Evolutionary conservation across 2,888 invertebrate species (phyloP), one percentile per base, ranked within the genome.

Genomic region (Phragmatobia fuliginosa): DNA sequence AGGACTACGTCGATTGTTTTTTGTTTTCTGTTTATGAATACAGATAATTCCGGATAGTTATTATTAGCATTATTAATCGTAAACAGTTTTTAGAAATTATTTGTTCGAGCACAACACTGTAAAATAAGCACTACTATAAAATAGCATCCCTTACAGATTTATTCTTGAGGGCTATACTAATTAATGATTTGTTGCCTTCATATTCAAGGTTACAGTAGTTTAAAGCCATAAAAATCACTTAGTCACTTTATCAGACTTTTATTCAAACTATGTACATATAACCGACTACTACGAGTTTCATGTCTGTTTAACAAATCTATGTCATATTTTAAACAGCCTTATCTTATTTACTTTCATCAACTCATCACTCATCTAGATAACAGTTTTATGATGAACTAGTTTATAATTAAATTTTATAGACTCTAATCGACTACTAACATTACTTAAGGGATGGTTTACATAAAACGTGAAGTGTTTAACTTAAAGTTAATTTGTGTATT

Each of bases 331-430:
- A 80, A 70, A 79, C 79, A 73, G 72, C 75, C 73, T 84, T 86
- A 88, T 87, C 88, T 82, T 76, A 74, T 78, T 75, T 71, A 67
- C 76, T 78, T 73, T 79, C 49, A 49, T 61, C 21, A 31, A n/a
- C 58, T 38, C 85, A 87, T 87, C 87, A 84, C 82, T 91, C 90
- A 90, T 86, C 85, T 81, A 87, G 91, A 93, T 92, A 93, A 91
- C 78, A 77, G 67, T 76, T 70, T 67, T 66, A 67, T 60, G 36
- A 36, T 73, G 58, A 59, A 66, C 70, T 68, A 76, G 80, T 79
- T 67, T 78, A 79, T 80, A 79, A 71, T 56, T 28, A 56, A 28
- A 56, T 56, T 52, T 25, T 52, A 56, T 56, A 28, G 14, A 28
- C 25, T 28, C 1, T 56, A 16, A 14, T 56, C 28, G 28, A 28